A percentile compares a stretch with the other conserved stretches of the same genome.
phyloP scores from a whole-genome alignment of 2,113 vertebrate species.

The Gallinago paraguaiae region DNA sequence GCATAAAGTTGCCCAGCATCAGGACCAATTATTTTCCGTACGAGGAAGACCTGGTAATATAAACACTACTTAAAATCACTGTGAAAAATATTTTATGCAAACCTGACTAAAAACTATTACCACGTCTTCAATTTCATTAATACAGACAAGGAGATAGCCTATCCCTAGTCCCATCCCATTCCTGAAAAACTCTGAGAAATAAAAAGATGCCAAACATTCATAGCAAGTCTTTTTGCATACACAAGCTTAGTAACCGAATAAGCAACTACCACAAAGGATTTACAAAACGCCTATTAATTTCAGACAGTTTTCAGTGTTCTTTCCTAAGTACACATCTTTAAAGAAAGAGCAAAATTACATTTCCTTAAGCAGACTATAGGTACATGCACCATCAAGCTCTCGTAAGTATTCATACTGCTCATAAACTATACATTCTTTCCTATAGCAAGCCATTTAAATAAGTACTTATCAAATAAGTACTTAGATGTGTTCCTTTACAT shows the following conservation, averaged over 20 bases:
- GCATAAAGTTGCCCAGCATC: conserved; percentile 96
- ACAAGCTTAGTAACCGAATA: neutral
- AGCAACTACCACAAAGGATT: neutral
- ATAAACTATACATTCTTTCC: neutral
- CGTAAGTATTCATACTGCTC: neutral
- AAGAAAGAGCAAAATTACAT: neutral
- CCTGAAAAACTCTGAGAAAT: neutral
- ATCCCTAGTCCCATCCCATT: neutral
- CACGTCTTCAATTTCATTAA: neutral
- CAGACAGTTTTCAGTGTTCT: neutral
- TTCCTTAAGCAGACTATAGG: neutral
- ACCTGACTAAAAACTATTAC: neutral
- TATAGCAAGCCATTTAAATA: neutral
- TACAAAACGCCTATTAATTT: neutral
- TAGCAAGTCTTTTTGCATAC: neutral
- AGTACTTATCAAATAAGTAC: neutral
- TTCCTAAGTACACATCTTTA: neutral
- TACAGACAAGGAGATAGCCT: neutral
- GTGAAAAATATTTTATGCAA: neutral
- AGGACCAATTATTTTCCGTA: conserved; percentile 91
- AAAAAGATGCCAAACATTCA: neutral
- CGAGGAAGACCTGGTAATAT: conserved; percentile 88
- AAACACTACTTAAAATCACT: neutral
- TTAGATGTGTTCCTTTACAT: neutral
- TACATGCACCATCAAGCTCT: neutral